Base-by-base conservation (phyloP, 2,113 vertebrate species). In the Alligator sinensis region DNA sequence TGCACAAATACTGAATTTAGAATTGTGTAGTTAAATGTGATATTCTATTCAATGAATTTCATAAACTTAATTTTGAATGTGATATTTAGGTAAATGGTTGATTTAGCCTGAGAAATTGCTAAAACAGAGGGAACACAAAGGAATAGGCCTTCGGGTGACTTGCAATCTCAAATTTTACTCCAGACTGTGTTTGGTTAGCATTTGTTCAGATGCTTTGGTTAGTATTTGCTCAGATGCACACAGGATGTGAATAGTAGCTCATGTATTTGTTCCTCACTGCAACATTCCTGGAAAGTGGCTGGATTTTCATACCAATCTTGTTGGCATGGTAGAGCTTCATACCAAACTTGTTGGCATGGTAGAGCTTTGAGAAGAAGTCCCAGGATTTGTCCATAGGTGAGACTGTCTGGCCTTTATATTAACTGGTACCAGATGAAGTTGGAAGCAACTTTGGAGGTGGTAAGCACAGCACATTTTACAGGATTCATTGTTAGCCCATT, bases 1-100 rank as follows among this genome's bases (percentile, higher is more conserved):
- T 63, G 16, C 66, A 88, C 79, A 47, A 30, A 4, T 30, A 24
- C n/a, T 2, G 66, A 92, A 72, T 84, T 55, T n/a, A 59, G 61
- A 91, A 30, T 66, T 94, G 81, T 80, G n/a, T 78, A 78, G 93
- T 95, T 91, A 92, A 91, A 95, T 88, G 81, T 88, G 92, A 93
- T 95, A 81, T 90, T 96, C 66, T 66, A 86, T 3, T 6, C 62
- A 78, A 59, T 54, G 63, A 81, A 58, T 63, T 70, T 90, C 1
- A 0, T 72, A 88, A 88, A 62, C n/a, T 82, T 62, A 34, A 14
- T 72, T 89, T 82, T 90, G 47, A 82, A 57, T 25, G 5, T 75
- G 92, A 19, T 80, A 86, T 92, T 94, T 92, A 78, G 78, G 76
- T 84, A 84, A 90, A 80, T 63, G 83, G 18, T 86, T 83, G 0